Percentiles rank a stretch among this genome's conserved stretches.
phyloP scores from a whole-genome alignment of 2,113 vertebrate genomes.

The Chaetodon trifascialis region DNA sequence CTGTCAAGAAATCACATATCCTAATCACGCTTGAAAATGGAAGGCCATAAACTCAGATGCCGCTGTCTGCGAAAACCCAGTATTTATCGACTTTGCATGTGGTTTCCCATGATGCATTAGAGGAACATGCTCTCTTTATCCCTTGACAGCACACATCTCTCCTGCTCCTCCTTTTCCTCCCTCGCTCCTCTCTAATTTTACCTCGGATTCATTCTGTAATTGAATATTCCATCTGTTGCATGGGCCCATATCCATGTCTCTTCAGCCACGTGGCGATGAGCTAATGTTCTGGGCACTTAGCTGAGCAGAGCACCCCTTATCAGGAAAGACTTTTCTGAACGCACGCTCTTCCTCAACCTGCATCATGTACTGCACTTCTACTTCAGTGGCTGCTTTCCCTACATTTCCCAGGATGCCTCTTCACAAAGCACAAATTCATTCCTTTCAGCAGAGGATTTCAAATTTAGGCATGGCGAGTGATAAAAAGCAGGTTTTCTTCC shows the following conservation, averaged over 20 bases:
- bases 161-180: slow-evolving; percentile 29
- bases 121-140: slow-evolving; percentile 31
- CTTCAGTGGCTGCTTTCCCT: background rate
- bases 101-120: slow-evolving; percentile 51
- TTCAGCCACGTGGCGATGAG: slow-evolving; percentile 35
- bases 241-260: slow-evolving; percentile 3
- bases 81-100: slow-evolving; percentile 40
- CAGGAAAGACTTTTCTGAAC: background rate
- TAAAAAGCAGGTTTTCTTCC: background rate
- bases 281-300: slow-evolving; percentile 19
- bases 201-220: slow-evolving; percentile 63
- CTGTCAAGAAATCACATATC: slow-evolving; percentile 34
- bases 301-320: slow-evolving; percentile 16
- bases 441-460: background rate
- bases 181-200: slow-evolving; percentile 63
- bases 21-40: slow-evolving; percentile 22
- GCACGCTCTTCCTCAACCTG: background rate
- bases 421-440: slow-evolving; percentile 26
- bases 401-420: slow-evolving; percentile 23
- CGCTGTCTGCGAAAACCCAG: slow-evolving; percentile 18
- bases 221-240: slow-evolving; percentile 62
- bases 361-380: background rate
- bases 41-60: slow-evolving; percentile 20
- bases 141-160: slow-evolving; percentile 52
- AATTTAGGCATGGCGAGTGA: slow-evolving; percentile 9